Evolutionary conservation across 1,140 invertebrate species (phyloP).

Genomic region (Lasioglossum albipes): DNA sequence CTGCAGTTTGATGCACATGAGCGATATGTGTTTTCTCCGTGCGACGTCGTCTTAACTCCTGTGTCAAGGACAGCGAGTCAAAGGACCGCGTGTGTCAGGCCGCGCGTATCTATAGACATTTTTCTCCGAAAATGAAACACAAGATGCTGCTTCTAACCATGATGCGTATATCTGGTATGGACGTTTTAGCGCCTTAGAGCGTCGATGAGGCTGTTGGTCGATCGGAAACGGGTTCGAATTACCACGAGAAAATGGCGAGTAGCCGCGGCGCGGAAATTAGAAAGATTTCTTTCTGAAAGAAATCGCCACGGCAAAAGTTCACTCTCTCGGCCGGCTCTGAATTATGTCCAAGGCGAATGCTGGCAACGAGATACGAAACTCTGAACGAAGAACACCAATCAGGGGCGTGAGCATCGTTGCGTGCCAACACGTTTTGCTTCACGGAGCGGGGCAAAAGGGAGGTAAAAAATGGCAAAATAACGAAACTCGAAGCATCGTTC

Average conservation of each 20-base stretch:
- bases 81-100: conserved; percentile 64
- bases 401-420: conserved; percentile 68
- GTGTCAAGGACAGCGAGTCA: conserved; percentile 75
- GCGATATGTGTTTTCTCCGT: conserved; percentile 62
- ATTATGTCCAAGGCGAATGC: conserved; percentile 49
- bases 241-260: neutral
- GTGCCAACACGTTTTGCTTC: conserved; percentile 72
- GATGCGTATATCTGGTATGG: no score
- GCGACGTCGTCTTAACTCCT: conserved; percentile 67
- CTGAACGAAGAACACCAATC: conserved; percentile 65
- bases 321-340: conserved; percentile 31
- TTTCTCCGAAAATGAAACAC: conserved; percentile 48
- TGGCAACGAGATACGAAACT: conserved; percentile 47
- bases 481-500: conserved; percentile 56
- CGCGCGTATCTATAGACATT: neutral
- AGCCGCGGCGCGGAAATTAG: neutral
- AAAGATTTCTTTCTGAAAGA: neutral
- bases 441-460: conserved; percentile 56
- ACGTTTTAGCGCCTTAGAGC: no score
- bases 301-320: neutral
- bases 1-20: conserved; percentile 41
- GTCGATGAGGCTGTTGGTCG: no score
- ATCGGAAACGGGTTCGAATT: no score
- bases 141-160: conserved; percentile 9
- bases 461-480: conserved; percentile 61